These are phyloP conservation scores for Ceratina japonica DNA, from an alignment of 1,140 invertebrate genomes.

Conservation along the genomic window DNA sequence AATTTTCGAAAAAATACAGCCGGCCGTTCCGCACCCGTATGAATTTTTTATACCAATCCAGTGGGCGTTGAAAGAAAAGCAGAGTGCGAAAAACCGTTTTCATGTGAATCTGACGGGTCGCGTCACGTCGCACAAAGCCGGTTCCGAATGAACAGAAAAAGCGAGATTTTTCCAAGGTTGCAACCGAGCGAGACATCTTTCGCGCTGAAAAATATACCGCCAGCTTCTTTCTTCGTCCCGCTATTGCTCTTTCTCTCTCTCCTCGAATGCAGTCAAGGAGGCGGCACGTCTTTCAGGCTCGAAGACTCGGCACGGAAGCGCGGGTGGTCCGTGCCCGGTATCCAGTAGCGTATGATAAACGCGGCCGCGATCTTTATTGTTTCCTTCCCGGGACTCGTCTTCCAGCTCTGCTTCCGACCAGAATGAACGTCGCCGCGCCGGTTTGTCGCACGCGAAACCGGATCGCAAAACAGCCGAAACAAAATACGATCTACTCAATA, in stretches of 20 bases:
- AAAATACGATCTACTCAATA: no score
- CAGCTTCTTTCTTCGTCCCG: no score
- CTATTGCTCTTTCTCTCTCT: no score
- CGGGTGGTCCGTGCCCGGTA: conserved; percentile 17
- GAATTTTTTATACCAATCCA: neutral
- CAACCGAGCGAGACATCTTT: neutral
- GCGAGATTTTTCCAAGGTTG: neutral
- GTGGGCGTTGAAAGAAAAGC: neutral
- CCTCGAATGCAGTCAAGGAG: neutral
- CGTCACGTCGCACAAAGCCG: neutral
- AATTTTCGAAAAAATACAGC: neutral
- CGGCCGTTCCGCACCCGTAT: neutral
- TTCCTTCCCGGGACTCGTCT: conserved; percentile 2
- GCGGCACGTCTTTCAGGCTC: neutral
- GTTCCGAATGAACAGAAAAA: neutral
- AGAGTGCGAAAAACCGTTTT: neutral
- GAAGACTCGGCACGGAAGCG: neutral
- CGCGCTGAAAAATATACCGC: neutral
- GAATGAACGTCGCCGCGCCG: conserved; percentile 5
- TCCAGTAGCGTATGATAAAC: conserved; percentile 39
- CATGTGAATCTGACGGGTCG: neutral
- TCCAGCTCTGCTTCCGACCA: neutral
- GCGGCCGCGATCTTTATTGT: conserved; percentile 36
- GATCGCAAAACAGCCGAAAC: neutral
- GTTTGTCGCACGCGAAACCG: conserved; percentile 11